These are phyloP conservation scores for Stenichneumon culpator DNA, from an alignment of 2,888 invertebrate species.

Conservation along the genomic window DNA sequence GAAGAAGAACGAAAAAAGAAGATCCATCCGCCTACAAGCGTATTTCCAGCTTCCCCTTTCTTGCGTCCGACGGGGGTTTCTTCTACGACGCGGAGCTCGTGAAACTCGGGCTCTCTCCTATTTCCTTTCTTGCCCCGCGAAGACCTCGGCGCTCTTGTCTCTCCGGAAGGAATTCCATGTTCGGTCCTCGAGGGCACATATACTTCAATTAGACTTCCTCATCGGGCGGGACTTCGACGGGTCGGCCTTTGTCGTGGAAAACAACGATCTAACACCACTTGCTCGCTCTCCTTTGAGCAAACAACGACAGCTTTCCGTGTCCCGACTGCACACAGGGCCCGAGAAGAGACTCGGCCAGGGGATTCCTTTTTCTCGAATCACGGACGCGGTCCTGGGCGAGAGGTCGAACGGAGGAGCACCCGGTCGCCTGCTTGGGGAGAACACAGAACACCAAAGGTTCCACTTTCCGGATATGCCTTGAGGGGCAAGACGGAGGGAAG, in stretches of 20 bases:
- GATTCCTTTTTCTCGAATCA: conserved; percentile 40
- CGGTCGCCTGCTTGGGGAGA: conserved; percentile 28
- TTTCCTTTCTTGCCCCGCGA: too few relatives aligned
- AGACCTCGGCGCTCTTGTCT: too few relatives aligned
- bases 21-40: not conserved
- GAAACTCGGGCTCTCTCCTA: too few relatives aligned
- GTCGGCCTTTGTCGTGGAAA: not conserved
- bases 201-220: not conserved
- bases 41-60: conserved; percentile 2
- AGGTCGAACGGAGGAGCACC: conserved; percentile 7
- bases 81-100: not conserved
- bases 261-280: not conserved
- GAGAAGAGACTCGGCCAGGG: not conserved
- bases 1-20: not conserved
- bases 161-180: not conserved
- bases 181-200: not conserved
- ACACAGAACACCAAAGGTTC: conserved; percentile 3
- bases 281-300: not conserved
- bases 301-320: not conserved
- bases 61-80: conserved; percentile 51
- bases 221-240: not conserved
- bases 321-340: not conserved
- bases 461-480: conserved; percentile 26
- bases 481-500: conserved; percentile 46
- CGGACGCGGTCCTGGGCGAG: conserved; percentile 10